These are phyloP conservation scores for Dermatemys mawii DNA, from an alignment of 2,113 vertebrate genomes.

Conservation along the genomic window DNA sequence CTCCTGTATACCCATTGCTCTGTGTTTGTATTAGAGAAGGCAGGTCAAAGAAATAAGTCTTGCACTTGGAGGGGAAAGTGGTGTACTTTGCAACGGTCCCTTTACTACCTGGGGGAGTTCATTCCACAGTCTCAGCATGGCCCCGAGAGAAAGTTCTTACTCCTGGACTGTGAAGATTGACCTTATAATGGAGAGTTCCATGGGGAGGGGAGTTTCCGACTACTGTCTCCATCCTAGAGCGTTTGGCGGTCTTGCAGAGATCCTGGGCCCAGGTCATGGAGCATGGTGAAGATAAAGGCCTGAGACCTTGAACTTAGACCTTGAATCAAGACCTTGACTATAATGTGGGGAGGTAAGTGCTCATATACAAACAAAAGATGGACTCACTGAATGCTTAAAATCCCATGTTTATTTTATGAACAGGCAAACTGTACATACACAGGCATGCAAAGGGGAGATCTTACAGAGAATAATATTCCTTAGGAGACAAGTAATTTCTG, in stretches of 20 bases:
- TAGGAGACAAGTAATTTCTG: background rate
- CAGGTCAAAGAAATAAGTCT: background rate
- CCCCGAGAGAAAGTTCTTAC: background rate
- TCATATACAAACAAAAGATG: background rate
- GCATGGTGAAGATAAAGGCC: too few species aligned
- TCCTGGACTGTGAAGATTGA: background rate
- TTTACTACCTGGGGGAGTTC: background rate
- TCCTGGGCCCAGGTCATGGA: background rate
- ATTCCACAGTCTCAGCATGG: background rate
- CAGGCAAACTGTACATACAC: background rate
- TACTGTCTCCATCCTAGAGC: background rate
- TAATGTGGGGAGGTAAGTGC: background rate
- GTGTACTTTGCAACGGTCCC: background rate
- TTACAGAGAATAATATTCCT: background rate
- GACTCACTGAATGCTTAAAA: background rate
- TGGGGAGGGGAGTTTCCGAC: background rate
- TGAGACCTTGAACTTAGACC: background rate
- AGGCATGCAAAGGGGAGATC: background rate
- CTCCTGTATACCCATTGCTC: background rate
- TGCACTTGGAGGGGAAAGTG: background rate
- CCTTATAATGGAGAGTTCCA: background rate
- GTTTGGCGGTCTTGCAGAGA: background rate
- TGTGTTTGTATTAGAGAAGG: background rate
- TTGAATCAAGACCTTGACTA: background rate
- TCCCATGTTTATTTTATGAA: background rate